Conservation (phyloP, 2,113 vertebrate species). For the Hyperopisus bebe region DNA sequence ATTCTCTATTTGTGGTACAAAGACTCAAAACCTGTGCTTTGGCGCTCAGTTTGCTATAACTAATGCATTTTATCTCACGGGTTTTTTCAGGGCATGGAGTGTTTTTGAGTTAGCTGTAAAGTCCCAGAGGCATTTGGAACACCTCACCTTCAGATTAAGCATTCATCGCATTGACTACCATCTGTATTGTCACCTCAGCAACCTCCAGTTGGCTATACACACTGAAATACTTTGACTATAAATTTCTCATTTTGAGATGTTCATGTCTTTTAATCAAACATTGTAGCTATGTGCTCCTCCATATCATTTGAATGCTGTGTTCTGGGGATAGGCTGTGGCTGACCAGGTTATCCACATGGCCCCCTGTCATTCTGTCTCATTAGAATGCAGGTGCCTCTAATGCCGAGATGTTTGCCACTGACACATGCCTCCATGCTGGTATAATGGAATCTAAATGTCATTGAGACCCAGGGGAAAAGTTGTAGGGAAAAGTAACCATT, state of each 20-base stretch:
- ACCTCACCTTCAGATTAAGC: neutral
- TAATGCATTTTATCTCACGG: neutral
- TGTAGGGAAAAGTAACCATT: neutral
- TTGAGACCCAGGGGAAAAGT: neutral
- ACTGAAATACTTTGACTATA: neutral
- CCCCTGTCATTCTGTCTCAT: neutral
- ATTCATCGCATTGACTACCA: neutral
- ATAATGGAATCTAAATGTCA: neutral
- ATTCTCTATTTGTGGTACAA: neutral
- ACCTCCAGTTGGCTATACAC: neutral
- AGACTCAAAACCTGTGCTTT: neutral
- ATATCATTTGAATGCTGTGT: neutral
- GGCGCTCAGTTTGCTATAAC: neutral
- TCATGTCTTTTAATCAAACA: neutral
- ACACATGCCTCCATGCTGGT: neutral
- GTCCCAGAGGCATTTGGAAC: neutral
- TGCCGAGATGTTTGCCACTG: neutral
- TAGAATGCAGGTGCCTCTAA: neutral
- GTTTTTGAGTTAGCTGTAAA: neutral
- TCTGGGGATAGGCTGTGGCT: neutral
- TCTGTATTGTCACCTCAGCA: neutral
- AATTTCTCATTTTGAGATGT: neutral
- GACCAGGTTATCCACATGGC: neutral
- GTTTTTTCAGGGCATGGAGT: neutral
- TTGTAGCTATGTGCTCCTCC: neutral